These are phyloP conservation scores for Latrodectus elegans DNA, from an alignment of 2,888 invertebrate genomes.

Conservation along the genomic window DNA sequence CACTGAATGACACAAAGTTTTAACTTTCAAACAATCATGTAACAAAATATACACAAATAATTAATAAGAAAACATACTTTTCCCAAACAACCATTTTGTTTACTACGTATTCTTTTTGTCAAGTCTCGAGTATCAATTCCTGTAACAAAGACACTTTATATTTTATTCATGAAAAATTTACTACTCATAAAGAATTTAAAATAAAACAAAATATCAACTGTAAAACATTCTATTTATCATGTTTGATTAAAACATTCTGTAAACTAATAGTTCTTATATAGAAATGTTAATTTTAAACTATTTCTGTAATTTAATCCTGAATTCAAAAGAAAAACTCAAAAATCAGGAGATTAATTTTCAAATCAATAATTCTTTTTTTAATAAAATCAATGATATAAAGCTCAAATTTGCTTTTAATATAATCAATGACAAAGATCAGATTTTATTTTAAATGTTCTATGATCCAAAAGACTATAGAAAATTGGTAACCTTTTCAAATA, in stretches of 20 bases:
- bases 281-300: not conserved
- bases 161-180: not conserved
- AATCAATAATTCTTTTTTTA: too few species aligned
- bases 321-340: not conserved
- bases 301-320: not conserved
- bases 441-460: too few species aligned
- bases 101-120: constrained; percentile 92
- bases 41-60: not conserved
- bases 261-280: not conserved
- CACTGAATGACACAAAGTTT: too few species aligned
- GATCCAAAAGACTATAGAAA: too few species aligned
- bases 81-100: constrained; percentile 88
- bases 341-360: too few species aligned
- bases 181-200: too few species aligned
- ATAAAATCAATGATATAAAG: too few species aligned
- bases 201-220: too few species aligned
- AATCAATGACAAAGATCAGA: too few species aligned
- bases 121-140: constrained; percentile 95
- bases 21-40: too few species aligned
- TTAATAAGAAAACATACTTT: constrained; percentile 75
- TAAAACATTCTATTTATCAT: not conserved
- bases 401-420: too few species aligned
- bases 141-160: constrained; percentile 58
- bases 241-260: not conserved
- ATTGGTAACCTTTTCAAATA: too few species aligned